These are phyloP conservation scores for Xanthia icteritia DNA, from an alignment of 2,888 invertebrate species.

Conservation along the genomic window DNA sequence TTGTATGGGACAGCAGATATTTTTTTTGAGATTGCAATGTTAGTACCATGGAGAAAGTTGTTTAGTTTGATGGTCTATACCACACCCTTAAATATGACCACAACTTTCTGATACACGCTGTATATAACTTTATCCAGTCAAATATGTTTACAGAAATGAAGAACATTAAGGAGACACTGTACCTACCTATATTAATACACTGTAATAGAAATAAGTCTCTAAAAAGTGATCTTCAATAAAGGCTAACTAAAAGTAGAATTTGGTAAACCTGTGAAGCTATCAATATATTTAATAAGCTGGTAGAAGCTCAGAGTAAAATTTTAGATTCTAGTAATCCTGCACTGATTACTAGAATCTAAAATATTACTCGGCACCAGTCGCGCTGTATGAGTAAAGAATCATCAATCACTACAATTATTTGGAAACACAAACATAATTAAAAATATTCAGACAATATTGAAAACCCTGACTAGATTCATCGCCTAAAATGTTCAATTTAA, in stretches of 20 bases:
- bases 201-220: neutral
- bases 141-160: neutral
- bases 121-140: neutral
- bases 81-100: neutral
- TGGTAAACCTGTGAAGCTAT: neutral
- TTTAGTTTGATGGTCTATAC: neutral
- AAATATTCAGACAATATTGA: slow-evolving; percentile 5
- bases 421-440: neutral
- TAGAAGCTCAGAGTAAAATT: neutral
- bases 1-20: too few relatives aligned
- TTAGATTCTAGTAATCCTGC: neutral
- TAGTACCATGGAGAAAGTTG: neutral
- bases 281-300: neutral
- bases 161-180: neutral
- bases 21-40: neutral
- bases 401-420: neutral
- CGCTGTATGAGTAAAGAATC: neutral
- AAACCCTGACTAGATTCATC: slow-evolving; percentile 1
- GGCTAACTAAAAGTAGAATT: neutral
- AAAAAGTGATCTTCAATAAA: neutral
- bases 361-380: too few relatives aligned
- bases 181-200: neutral
- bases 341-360: too few relatives aligned
- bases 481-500: slow-evolving; percentile 20
- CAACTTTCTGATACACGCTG: too few relatives aligned